Evolutionary conservation across 2,113 vertebrate genomes (phyloP), one percentile per base, ranked within the genome.

Genomic region (Corynorhinus townsendii): DNA sequence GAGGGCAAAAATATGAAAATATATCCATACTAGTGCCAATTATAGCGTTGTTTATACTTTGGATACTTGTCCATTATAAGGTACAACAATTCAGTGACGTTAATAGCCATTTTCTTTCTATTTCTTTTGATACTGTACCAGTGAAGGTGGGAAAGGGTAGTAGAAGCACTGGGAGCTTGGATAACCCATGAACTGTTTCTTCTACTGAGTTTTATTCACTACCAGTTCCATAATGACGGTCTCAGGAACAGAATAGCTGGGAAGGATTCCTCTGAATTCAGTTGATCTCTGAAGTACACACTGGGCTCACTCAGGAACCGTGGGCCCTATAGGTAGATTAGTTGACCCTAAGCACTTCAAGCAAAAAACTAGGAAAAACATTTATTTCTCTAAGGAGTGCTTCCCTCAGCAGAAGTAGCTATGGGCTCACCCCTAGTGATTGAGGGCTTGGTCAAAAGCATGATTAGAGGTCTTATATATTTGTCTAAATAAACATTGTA

Each of bases 151-250:
- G 40, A 35, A 62, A 47, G 5, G 20, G 12, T 7, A 91, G 5
- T 16, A 33, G 11, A 88, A 49, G 35, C 62, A 73, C 8, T 26
- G 4, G 20, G 43, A 56, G 11, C 28, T 35, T 33, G 52, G 35
- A 16, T 40, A 40, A 47, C 11, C 12, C 38, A 12, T 17, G 28
- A 59, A 1, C 8, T 52, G 0, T 66, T 93, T 68, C 43, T 81
- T 40, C 47, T 30, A 69, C 12, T 49, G 24, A 14, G 17, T 43
- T 38, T 38, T 62, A 38, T 43, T 95, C 56, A 75, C 4, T 49
- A 20, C 49, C 4, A 26, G 10, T 8, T 4, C 20, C 28, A 28
- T 35, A n/a, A n/a, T 14, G 30, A 71, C 0, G 0, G 15, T 33
- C 17, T 69, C 38, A 66, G 40, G 47, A 54, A 66, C 11, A 2